Evolutionary conservation across 2,797 vertebrate species (phyloP).

Genomic region (Clarias platycephalus): DNA sequence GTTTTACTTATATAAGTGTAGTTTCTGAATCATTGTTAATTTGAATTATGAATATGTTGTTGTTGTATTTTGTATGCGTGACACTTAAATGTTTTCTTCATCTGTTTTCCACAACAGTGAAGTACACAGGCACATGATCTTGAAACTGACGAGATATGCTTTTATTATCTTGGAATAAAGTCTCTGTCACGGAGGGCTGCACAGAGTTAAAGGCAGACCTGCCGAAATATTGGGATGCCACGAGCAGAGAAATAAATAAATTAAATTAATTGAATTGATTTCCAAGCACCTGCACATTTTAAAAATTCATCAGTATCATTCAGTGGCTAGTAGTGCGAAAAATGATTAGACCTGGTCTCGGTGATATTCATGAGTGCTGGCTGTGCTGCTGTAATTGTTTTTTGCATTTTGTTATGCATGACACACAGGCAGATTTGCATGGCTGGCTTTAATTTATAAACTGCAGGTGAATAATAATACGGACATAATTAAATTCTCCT

Average conservation of each 20-base stretch:
- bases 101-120: neutral
- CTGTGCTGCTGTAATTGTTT: neutral
- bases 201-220: neutral
- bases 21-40: neutral
- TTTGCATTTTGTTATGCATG: neutral
- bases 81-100: neutral
- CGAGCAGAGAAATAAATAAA: neutral
- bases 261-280: neutral
- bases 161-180: neutral
- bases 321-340: neutral
- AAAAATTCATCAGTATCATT: neutral
- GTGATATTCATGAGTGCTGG: neutral
- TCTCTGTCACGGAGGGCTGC: neutral
- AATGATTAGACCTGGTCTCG: neutral
- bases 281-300: neutral
- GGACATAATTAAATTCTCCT: neutral
- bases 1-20: neutral
- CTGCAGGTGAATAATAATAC: neutral
- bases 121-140: neutral
- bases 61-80: neutral
- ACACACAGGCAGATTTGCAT: neutral
- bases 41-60: neutral
- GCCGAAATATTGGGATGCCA: neutral
- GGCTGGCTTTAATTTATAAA: slow-evolving; percentile 20
- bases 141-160: neutral